phyloP scores from a whole-genome alignment of 2,113 vertebrate species.

The Oryzias woworae region DNA sequence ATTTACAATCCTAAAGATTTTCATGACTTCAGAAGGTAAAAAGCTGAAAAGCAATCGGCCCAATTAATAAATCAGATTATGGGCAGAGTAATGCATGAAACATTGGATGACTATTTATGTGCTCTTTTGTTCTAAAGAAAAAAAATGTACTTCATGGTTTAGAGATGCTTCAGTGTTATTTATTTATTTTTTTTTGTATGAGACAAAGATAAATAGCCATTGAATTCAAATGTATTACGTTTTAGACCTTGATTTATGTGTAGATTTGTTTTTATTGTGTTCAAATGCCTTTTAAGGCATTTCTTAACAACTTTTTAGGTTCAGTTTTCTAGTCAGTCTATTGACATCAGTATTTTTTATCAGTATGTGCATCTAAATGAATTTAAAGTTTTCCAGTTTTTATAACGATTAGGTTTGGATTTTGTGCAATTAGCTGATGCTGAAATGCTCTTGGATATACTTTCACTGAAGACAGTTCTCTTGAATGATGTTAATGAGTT shows the following conservation, averaged over 20 bases:
- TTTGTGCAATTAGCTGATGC: not conserved
- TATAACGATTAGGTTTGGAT: not conserved
- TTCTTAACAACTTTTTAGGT: too few species aligned
- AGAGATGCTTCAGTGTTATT: too few species aligned
- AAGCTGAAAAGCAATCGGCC: not conserved
- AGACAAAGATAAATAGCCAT: too few species aligned
- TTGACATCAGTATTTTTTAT: too few species aligned
- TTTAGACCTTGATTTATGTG: too few species aligned
- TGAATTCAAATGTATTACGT: too few species aligned
- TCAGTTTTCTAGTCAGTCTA: too few species aligned
- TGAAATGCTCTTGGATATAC: not conserved
- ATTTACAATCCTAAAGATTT: not conserved
- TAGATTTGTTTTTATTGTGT: too few species aligned
- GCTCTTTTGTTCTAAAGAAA: not conserved
- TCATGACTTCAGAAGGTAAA: not conserved
- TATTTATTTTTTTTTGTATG: too few species aligned
- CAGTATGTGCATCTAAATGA: too few species aligned
- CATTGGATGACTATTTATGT: too few species aligned
- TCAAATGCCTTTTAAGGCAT: too few species aligned
- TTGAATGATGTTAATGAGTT: not conserved
- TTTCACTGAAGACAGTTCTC: not conserved
- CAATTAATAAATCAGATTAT: not conserved
- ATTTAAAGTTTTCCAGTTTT: not conserved
- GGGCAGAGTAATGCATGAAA: not conserved
- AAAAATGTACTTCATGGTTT: not conserved